These are phyloP conservation scores for Agelaius tricolor DNA, from an alignment of 2,113 vertebrate species.

Conservation along the genomic window DNA sequence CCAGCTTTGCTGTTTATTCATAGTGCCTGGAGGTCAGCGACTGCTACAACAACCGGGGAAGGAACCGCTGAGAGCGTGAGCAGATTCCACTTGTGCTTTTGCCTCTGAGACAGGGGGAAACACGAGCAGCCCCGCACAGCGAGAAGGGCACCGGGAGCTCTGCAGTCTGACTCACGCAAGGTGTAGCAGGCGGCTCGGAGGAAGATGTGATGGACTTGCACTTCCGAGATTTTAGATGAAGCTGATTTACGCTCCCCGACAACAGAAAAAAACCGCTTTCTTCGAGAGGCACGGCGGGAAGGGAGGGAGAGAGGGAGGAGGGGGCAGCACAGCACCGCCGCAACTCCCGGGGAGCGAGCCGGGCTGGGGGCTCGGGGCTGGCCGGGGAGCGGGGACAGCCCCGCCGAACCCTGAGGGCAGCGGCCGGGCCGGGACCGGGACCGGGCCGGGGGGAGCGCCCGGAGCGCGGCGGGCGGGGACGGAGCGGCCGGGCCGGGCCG, in stretches of 20 bases:
- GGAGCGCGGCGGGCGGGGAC: background rate
- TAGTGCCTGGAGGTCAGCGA: conserved; percentile 72
- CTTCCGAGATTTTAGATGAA: conserved; percentile 39
- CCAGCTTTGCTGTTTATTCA: conserved; percentile 74
- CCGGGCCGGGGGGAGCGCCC: background rate
- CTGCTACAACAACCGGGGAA: conserved; percentile 69
- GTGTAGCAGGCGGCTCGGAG: conserved; percentile 42
- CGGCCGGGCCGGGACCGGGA: background rate
- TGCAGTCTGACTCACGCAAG: conserved; percentile 62
- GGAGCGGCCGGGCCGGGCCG: background rate
- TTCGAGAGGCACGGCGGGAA: conserved; percentile 23
- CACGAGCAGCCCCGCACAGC: conserved; percentile 34
- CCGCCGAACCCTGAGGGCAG: background rate
- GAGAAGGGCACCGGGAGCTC: conserved; percentile 47
- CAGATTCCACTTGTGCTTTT: conserved; percentile 56
- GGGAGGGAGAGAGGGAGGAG: background rate
- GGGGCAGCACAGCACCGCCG: background rate
- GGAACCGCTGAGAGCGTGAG: conserved; percentile 63
- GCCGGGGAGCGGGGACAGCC: background rate
- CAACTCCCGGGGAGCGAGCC: background rate
- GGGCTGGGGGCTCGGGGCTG: background rate
- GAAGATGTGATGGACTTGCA: conserved; percentile 44
- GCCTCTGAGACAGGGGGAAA: conserved; percentile 31
- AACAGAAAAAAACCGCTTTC: conserved; percentile 7
- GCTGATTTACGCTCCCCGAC: conserved; percentile 51